Conservation (phyloP, 1,140 invertebrate genomes). For the Drosophila lacertosa region DNA sequence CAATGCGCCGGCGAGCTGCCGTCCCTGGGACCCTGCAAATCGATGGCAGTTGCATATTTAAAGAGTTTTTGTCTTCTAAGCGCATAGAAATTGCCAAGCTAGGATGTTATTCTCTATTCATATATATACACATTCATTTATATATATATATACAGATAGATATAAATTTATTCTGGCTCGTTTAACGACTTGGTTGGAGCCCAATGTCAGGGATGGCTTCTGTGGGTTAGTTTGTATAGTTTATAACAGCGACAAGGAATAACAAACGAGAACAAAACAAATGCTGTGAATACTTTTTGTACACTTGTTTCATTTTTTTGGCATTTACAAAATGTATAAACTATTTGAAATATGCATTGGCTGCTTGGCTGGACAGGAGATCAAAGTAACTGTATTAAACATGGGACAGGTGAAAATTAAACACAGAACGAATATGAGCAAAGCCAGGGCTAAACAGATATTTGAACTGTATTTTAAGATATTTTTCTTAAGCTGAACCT, state of each 20-base stretch:
- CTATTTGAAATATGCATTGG: slow-evolving; percentile 13
- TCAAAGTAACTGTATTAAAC: slow-evolving; percentile 12
- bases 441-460: background rate
- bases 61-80: background rate
- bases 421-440: background rate
- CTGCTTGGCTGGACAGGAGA: slow-evolving; percentile 12
- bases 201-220: background rate
- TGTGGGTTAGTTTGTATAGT: slow-evolving; percentile 8
- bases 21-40: slow-evolving; percentile 85
- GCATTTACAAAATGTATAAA: slow-evolving; percentile 21
- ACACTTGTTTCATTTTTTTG: slow-evolving; percentile 61
- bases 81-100: background rate
- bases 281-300: slow-evolving; percentile 40
- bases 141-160: background rate
- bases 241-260: slow-evolving; percentile 18
- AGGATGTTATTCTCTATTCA: background rate
- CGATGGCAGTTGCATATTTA: slow-evolving; percentile 22
- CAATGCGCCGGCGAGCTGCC: slow-evolving; percentile 87
- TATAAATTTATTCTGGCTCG: slow-evolving; percentile 5
- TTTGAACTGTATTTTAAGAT: too few species aligned
- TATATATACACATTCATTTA: background rate
- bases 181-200: slow-evolving; percentile 5
- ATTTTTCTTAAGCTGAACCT: background rate
- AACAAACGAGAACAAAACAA: slow-evolving; percentile 15
- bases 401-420: background rate